Evolutionary conservation across 2,888 invertebrate species (phyloP), one percentile per base, ranked within the genome.

Genomic region (Aplocera efformata): DNA sequence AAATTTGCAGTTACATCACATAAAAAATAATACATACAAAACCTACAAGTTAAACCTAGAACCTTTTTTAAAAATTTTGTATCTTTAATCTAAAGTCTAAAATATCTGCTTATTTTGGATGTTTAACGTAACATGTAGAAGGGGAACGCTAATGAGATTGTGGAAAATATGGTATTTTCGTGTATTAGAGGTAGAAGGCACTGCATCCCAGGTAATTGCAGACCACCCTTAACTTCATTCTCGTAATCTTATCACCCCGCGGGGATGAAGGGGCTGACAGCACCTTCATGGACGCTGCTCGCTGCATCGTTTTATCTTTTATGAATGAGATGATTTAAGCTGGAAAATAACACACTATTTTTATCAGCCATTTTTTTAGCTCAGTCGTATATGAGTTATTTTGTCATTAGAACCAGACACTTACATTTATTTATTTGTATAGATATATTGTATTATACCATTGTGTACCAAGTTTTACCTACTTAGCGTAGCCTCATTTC

Each of bases 231-330:
- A 76, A 78, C 65, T 58, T 70, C 56, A 60, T 78, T 74, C 36
- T 37, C 44, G 42, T 78, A 78, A 81, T 75, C 56, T 62, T 52
- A 71, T 77, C 64, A 60, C 43, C 33, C 51, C 48, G 47, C 47
- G 32, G 42, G 13, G 13, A 17, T 17, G 13, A 17, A n/a, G 13
- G 13, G 13, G 36, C 39, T 37, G 48, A 26, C 30, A 33, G 32
- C 25, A 25, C 33, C 39, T 35, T 46, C 35, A 17, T 34, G 29
- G 40, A 20, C 38, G 29, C 28, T 31, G 22, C 32, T 43, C 29
- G 6, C 38, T 28, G 25, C 3, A 13, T 34, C 32, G 31, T 26
- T 42, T 43, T 48, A 45, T 47, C 30, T 45, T 38, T 43, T 42
- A 20, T 42, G 28, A 35, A 32, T 35, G 31, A 28, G 27, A 17